phyloP scores from a whole-genome alignment of 2,888 invertebrate species.

The Brassicogethes aeneus region DNA sequence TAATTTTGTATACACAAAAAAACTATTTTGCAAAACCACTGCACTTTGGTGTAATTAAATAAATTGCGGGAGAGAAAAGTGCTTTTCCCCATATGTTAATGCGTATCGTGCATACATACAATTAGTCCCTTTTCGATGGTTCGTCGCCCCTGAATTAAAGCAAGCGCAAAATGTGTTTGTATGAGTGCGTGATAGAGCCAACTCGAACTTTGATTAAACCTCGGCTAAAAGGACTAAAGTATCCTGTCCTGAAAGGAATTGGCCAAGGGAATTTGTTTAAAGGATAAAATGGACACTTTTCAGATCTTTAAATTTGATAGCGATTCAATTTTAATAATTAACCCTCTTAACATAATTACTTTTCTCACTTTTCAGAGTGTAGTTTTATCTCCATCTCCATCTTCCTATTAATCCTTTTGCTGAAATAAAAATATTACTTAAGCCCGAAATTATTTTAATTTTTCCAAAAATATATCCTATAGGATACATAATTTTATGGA shows the following conservation, averaged over 20 bases:
- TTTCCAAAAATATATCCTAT: no score
- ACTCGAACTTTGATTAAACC: not conserved
- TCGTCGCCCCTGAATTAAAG: not conserved
- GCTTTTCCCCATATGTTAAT: not conserved
- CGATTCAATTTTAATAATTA: conserved; percentile 1
- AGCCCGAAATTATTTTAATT: no score
- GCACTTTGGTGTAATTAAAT: no score
- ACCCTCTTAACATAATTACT: conserved; percentile 2
- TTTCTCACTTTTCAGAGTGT: no score
- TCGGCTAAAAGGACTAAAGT: not conserved
- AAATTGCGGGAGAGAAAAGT: not conserved
- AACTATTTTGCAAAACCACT: no score
- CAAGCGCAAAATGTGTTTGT: no score
- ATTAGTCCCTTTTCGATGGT: not conserved
- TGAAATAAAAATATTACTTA: no score
- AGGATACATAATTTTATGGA: no score
- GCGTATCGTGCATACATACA: not conserved
- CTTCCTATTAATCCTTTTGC: no score
- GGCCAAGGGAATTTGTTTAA: not conserved
- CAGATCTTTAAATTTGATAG: not conserved
- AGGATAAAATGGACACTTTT: not conserved
- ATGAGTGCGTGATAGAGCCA: not conserved
- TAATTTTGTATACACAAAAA: no score
- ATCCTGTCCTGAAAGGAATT: not conserved
- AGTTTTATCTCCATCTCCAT: no score